These are phyloP conservation scores for Tonatia bakeri DNA, from an alignment of 2,113 vertebrate genomes.

Conservation along the genomic window DNA sequence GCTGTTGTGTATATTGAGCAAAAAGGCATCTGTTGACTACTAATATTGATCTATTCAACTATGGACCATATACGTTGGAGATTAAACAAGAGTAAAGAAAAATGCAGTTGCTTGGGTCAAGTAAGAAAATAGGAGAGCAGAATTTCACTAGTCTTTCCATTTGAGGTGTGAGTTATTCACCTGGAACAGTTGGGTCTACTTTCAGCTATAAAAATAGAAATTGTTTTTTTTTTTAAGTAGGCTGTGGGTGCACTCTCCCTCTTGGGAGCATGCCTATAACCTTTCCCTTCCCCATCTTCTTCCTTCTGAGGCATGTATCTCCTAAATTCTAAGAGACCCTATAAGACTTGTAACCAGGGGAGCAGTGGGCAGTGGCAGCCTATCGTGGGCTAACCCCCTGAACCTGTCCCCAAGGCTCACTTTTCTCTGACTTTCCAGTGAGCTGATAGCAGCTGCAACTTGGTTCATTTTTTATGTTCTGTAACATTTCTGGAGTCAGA, in stretches of 20 bases:
- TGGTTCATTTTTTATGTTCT: too few relatives aligned
- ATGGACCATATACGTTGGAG: background rate
- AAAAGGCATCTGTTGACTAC: constrained; percentile 71
- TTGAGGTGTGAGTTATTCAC: background rate
- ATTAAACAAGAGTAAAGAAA: constrained; percentile 17
- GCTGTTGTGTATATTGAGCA: constrained; percentile 60
- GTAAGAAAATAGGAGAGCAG: background rate
- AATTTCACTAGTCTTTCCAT: background rate
- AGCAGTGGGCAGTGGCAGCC: too few relatives aligned
- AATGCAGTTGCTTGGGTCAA: background rate
- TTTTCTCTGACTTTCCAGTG: too few relatives aligned
- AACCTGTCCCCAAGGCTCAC: too few relatives aligned
- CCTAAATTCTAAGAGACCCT: too few relatives aligned
- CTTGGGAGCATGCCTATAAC: too few relatives aligned
- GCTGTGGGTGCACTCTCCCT: background rate
- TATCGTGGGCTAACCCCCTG: too few relatives aligned
- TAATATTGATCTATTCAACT: constrained; percentile 64
- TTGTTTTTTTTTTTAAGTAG: background rate
- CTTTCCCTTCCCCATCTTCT: too few relatives aligned
- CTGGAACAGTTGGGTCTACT: background rate
- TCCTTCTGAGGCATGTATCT: too few relatives aligned
- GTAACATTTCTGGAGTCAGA: too few relatives aligned
- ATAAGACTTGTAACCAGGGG: too few relatives aligned
- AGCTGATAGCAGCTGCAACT: too few relatives aligned
- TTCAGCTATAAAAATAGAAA: background rate